Percentiles rank a stretch among this genome's conserved stretches.
These are phyloP conservation scores for Leucoraja ocellata DNA, from an alignment of 2,797 vertebrate species.

Conservation along the genomic window DNA sequence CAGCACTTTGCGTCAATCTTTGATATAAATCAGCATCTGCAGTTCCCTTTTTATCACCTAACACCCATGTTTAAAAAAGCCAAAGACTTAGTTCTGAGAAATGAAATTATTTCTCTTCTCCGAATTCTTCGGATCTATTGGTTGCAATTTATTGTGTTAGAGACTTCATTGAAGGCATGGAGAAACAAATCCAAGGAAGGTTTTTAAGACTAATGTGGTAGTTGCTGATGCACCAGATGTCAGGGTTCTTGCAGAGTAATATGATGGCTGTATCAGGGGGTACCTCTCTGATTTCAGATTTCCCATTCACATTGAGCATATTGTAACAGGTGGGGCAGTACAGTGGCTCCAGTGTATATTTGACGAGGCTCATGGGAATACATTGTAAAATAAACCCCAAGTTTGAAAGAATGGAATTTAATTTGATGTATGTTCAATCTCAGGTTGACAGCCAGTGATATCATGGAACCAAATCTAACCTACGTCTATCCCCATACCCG, in stretches of 20 bases:
- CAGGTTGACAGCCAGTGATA: constrained; percentile 82
- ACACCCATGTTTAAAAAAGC: background rate
- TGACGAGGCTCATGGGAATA: background rate
- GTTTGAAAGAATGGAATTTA: background rate
- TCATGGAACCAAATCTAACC: constrained; percentile 95
- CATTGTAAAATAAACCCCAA: background rate
- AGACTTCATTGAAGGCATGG: background rate
- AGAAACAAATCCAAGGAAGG: background rate
- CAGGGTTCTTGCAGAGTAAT: background rate
- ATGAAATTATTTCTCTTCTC: background rate
- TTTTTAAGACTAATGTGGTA: background rate
- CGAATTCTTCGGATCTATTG: background rate
- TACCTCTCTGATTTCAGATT: background rate
- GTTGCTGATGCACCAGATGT: background rate
- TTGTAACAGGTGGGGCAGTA: background rate
- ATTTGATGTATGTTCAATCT: background rate
- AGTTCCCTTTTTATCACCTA: background rate
- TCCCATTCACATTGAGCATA: background rate
- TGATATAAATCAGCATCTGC: no score
- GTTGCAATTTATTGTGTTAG: background rate
- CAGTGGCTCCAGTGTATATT: background rate
- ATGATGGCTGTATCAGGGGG: background rate
- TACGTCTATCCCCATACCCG: constrained; percentile 94
- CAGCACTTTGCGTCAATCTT: no score
- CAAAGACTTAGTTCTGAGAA: background rate